Conservation (phyloP, 2,888 invertebrate genomes). For the Cistogaster globosa region DNA sequence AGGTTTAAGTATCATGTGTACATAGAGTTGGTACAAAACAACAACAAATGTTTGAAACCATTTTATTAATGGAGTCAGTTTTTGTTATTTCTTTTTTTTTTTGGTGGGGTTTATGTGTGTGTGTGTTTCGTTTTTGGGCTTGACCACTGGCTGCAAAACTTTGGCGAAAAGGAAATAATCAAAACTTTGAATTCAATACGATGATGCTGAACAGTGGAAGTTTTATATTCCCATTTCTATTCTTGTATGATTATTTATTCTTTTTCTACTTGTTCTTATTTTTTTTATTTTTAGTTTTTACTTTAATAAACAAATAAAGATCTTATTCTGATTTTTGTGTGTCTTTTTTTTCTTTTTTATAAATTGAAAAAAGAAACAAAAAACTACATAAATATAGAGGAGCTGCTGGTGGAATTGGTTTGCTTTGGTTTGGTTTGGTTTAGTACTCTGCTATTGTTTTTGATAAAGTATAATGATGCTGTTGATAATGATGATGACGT, state of each 20-base stretch:
- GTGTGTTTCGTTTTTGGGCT: constrained; percentile 56
- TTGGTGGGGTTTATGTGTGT: constrained; percentile 1
- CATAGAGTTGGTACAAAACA: too few relatives aligned
- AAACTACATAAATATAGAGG: constrained; percentile 66
- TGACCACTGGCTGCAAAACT: constrained; percentile 60
- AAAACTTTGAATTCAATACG: constrained; percentile 23
- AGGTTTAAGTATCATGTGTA: constrained; percentile 53
- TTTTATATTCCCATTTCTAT: constrained; percentile 21
- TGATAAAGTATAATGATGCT: constrained; percentile 26
- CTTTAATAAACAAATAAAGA: constrained; percentile 66
- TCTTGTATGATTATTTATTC: constrained; percentile 9
- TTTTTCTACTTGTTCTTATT: not conserved
- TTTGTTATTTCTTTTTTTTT: not conserved
- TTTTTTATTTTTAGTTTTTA: not conserved
- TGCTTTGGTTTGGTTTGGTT: constrained; percentile 29
- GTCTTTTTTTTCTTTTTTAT: constrained; percentile 23
- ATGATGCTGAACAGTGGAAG: constrained; percentile 15
- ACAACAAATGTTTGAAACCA: constrained; percentile 38
- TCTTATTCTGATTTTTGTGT: constrained; percentile 40
- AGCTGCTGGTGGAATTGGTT: constrained; percentile 17
- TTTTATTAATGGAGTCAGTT: constrained; percentile 56
- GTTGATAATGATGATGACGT: constrained; percentile 28
- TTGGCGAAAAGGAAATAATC: constrained; percentile 61
- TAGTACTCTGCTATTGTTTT: constrained; percentile 50
- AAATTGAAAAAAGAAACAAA: constrained; percentile 34